Evolutionary conservation across 2,888 invertebrate species (phyloP).

Genomic region (Baccha elongata): DNA sequence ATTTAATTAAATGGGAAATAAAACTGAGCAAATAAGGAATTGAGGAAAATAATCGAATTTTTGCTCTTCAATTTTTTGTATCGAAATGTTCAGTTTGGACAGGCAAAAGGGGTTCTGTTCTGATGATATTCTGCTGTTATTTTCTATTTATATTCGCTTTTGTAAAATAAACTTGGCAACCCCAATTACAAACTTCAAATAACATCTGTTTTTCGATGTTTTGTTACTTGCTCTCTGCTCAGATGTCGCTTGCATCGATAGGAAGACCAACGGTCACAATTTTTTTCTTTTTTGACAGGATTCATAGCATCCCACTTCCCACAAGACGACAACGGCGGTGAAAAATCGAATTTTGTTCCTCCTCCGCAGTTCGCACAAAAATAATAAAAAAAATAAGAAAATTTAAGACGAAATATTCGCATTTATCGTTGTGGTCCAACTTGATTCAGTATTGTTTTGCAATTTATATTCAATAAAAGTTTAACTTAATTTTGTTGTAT

Average conservation of each 20-base stretch:
- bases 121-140: too few species aligned
- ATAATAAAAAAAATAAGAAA: constrained; percentile 22
- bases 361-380: constrained; percentile 48
- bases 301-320: constrained; percentile 50
- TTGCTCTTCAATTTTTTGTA: too few species aligned
- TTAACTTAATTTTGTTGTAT: constrained; percentile 47
- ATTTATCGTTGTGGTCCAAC: neutral
- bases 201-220: constrained; percentile 29
- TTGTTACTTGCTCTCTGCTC: neutral
- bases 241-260: constrained; percentile 44
- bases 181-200: neutral
- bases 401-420: neutral
- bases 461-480: neutral
- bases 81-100: too few species aligned
- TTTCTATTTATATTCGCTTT: too few species aligned
- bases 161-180: constrained; percentile 11
- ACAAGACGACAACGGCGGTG: constrained; percentile 45
- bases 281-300: constrained; percentile 56
- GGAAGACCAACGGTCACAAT: constrained; percentile 8
- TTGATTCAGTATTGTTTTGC: neutral
- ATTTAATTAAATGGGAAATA: too few species aligned
- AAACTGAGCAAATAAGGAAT: too few species aligned
- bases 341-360: constrained; percentile 70
- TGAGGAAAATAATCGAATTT: too few species aligned
- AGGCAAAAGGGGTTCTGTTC: too few species aligned